Base-by-base conservation (phyloP, 2,888 invertebrate species). In the Urechis unicinctus region DNA sequence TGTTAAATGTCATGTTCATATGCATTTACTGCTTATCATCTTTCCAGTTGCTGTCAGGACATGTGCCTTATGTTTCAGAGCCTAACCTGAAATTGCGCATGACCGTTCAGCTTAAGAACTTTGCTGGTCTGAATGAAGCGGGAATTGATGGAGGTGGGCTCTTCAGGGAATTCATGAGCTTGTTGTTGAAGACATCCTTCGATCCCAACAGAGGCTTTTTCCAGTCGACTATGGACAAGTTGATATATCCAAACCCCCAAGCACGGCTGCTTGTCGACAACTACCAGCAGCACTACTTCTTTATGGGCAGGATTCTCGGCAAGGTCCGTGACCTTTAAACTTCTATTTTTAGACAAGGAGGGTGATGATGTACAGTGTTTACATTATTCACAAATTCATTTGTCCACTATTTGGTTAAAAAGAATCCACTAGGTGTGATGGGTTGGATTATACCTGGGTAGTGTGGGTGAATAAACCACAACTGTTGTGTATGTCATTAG, bases 101-200 rank as follows among this genome's bases (percentile, higher is more conserved):
- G 73, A 83, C 93, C 48, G 90, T 96, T 2, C 91, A 92, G 70
- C 82, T 96, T 65, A 86, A 93, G 46, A 97, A 95, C 70, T 86
- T 86, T 56, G 88, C 89, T 1, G 97, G 96, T 0, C 81, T 92
- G 17, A 90, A 92, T 67, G 97, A 98, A 77, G 92, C 92, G 0
- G 98, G 97, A 0, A 90, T 97, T 1, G 98, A 98, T 75, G 97
- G 97, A 1, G 97, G 97, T 1, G 97, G 97, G 0, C 84, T 98
- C 17, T 94, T 95, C 73, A 83, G 96, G 48, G 98, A 98, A 78
- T 97, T 97, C 75, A 82, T 97, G 2, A 88, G 89, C 1, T 95
- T 96, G 77, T 81, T 97, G 9, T 83, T 97, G 29, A 93, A 91
- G 82, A 91, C 94, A 0, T 90, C 71, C 0, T 96, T 96, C 73